Evolutionary conservation across 2,888 invertebrate species (phyloP).

Genomic region (Acleris literana): DNA sequence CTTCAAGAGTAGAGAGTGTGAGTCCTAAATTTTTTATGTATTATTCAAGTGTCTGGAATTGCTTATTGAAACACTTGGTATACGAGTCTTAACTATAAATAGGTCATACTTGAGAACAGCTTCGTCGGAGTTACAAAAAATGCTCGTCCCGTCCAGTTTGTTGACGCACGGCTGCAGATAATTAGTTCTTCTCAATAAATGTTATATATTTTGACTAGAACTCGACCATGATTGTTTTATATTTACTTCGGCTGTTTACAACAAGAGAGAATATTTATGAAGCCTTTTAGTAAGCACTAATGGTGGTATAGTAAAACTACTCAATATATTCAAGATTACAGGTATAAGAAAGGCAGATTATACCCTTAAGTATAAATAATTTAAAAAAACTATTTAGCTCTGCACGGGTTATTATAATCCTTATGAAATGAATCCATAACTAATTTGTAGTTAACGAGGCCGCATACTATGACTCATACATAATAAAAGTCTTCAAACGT

Average conservation of each 20-base stretch:
- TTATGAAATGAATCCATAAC: not conserved
- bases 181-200: slow-evolving; percentile 21
- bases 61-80: slow-evolving; percentile 25
- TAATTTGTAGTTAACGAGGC: slow-evolving; percentile 21
- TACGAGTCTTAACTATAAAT: slow-evolving; percentile 29
- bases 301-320: too few relatives aligned
- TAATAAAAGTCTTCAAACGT: slow-evolving; percentile 18
- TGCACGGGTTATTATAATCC: too few relatives aligned
- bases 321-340: too few relatives aligned
- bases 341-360: too few relatives aligned
- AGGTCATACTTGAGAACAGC: slow-evolving; percentile 32
- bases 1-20: not conserved
- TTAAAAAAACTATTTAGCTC: too few relatives aligned
- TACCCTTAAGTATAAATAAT: too few relatives aligned
- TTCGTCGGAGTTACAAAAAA: slow-evolving; percentile 34
- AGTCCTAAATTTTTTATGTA: slow-evolving; percentile 34
- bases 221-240: too few relatives aligned
- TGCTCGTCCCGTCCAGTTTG: slow-evolving; percentile 12
- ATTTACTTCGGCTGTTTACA: too few relatives aligned
- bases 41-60: slow-evolving; percentile 36
- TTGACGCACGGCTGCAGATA: slow-evolving; percentile 8
- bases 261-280: too few relatives aligned
- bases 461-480: slow-evolving; percentile 21
- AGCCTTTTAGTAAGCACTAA: too few relatives aligned
- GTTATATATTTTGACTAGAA: too few relatives aligned